Base-by-base conservation (phyloP, 2,797 vertebrate genomes). In the Leontopithecus rosalia region DNA sequence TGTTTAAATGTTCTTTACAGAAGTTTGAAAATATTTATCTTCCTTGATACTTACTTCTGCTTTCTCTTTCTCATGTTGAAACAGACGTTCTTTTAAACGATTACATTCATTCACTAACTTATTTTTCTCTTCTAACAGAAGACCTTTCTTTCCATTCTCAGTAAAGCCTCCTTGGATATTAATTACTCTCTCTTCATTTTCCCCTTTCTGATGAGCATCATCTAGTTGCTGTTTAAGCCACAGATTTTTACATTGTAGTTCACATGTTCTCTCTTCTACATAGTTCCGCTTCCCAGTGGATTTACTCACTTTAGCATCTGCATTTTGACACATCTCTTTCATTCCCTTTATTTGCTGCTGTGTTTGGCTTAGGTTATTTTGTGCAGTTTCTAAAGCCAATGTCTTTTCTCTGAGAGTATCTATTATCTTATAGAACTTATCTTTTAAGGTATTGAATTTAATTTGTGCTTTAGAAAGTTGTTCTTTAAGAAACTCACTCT, bases 181-280 rank as follows among this genome's bases (percentile, higher is more conserved):
- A 1, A 98, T 99, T 28, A 99, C 99, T 0, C 98, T 98, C 58
- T 99, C 99, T 97, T 99, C 99, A 50, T 98, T 98, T 9, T 98
- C 98, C 0, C 99, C 98, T 99, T 99, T 97, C 99, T 99, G 88
- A 28, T 99, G 99, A 41, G 98, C 93, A 93, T 99, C 99, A 97
- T 99, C 99, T 9, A 99, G 97, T 46, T 99, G 99, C 94, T 99
- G 99, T 36, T 98, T 98, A 36, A 99, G 98, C 79, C 99, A 96
- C 96, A 99, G 98, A 33, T 98, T 98, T 97, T 99, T 99, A 57
- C 99, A 99, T 84, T 99, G 99, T 19, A 98, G 97, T 72, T 99
- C 99, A 12, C 98, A 99, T 76, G 99, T 26, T 33, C 17, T 50
- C 17, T 33, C 30, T 9, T 20, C 75, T 22, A 20, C 15, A n/a